Base-by-base conservation (phyloP, 2,113 vertebrate genomes). In the Rhynchomys soricoides region DNA sequence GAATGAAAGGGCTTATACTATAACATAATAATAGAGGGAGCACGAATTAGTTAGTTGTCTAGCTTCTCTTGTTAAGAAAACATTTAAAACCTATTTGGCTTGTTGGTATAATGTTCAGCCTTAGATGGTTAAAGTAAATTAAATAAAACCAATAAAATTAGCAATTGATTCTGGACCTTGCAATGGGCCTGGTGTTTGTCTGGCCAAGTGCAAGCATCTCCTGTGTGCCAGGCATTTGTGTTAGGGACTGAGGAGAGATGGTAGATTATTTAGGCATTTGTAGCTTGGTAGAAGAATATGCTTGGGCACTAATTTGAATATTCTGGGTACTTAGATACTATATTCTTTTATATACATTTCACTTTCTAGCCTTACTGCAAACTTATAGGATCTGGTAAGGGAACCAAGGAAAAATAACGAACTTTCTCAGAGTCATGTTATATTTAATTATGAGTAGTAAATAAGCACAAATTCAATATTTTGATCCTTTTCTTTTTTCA, bases 1-100 rank as follows among this genome's bases (percentile, higher is more conserved):
- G 81, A 68, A 95, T 96, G 96, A 96, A 95, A 97, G 82, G 71
- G 79, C 90, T 90, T 95, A 75, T 24, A 89, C 40, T 88, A 92
- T 91, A 95, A 77, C 85, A 37, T 96, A 97, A 95, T 87, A 95
- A 87, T 91, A 93, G 62, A 89, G 62, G 31, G 43, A 40, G 50
- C 64, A 71, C 91, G 40, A 94, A 86, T 89, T 94, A 86, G 50
- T 88, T 93, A 87, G 43, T 95, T 91, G 83, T 93, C 78, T 94
- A 50, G 85, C 21, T 59, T 97, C 55, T 96, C 78, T 97, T 97
- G 96, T 94, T 97, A 97, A 96, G 90, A 48, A 97, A 93, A 96
- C 74, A 94, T 97, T 94, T 98, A 83, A 95, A 96, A 93, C 55
- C 43, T 78, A 55, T 96, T 97, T 95, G 90, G 68, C 64, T 90